Conservation (phyloP, 2,797 vertebrate genomes). For the Vireo griseus region DNA sequence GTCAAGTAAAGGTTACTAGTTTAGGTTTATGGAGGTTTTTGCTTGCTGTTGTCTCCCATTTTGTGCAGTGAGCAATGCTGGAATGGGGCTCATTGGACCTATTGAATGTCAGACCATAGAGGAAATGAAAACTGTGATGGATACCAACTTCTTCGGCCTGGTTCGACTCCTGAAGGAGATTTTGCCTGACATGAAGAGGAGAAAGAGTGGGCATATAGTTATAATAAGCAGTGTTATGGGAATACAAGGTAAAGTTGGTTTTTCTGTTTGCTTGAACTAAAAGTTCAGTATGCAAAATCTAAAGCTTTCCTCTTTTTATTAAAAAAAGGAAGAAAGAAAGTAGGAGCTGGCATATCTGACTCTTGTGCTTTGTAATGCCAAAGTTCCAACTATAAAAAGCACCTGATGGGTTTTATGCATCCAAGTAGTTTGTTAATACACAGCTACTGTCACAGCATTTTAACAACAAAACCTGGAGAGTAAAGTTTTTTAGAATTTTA, state of each 20-base stretch:
- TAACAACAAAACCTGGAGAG: not conserved
- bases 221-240: slow-evolving; percentile 89
- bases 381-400: not conserved
- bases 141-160: slow-evolving; percentile 88
- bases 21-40: not conserved
- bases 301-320: not conserved
- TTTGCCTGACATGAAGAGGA: slow-evolving; percentile 86
- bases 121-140: slow-evolving; percentile 87
- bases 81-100: slow-evolving; percentile 85
- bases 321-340: not conserved
- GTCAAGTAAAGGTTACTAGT: not conserved
- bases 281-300: not conserved
- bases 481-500: not conserved
- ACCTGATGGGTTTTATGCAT: not conserved
- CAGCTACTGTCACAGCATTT: not conserved
- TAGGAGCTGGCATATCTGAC: not conserved
- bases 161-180: slow-evolving; percentile 85
- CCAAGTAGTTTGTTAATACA: not conserved
- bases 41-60: not conserved
- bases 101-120: slow-evolving; percentile 86
- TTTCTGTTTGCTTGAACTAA: not conserved
- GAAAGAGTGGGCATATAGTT: slow-evolving; percentile 85
- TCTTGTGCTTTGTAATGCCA: not conserved
- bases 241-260: slow-evolving; percentile 76
- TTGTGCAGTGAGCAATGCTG: slow-evolving; percentile 84